Percentiles rank a stretch among this genome's conserved stretches.
Conservation (phyloP, 2,113 vertebrate species). For the Casuarius casuarius region DNA sequence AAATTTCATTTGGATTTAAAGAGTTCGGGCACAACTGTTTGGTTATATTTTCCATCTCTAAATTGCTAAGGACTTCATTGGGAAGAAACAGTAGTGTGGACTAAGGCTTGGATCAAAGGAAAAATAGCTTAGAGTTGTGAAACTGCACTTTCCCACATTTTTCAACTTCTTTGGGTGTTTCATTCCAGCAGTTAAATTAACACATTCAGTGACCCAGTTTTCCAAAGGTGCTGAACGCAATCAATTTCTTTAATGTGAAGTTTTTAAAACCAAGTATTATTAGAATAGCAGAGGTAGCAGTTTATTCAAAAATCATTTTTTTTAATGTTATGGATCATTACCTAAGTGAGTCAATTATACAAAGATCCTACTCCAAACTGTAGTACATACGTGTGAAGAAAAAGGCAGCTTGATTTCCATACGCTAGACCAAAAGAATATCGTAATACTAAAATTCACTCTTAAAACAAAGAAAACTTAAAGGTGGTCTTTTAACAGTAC, state of each 20-base stretch:
- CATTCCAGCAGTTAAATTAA: background rate
- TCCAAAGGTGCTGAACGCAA: background rate
- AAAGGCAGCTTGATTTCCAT: background rate
- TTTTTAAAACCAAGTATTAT: background rate
- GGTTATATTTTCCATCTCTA: background rate
- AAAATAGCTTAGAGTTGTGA: background rate
- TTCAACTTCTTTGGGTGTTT: background rate
- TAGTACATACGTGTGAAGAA: background rate
- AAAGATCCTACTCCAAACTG: background rate
- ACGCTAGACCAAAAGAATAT: background rate
- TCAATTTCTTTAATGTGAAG: background rate
- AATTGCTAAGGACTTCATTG: background rate
- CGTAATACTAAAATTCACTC: background rate
- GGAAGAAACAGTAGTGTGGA: background rate
- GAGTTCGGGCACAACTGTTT: background rate
- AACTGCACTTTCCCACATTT: background rate
- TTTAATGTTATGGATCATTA: background rate
- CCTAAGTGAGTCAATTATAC: background rate
- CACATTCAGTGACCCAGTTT: background rate
- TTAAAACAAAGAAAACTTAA: background rate
- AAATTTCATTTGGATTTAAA: background rate
- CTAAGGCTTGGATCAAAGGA: background rate
- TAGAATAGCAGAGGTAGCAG: background rate
- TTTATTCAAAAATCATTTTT: background rate
- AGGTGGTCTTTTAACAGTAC: background rate